A percentile compares a stretch with the other conserved stretches of the same genome.
These are phyloP conservation scores for Halichoerus grypus DNA, from an alignment of 2,113 vertebrate genomes.

Conservation along the genomic window DNA sequence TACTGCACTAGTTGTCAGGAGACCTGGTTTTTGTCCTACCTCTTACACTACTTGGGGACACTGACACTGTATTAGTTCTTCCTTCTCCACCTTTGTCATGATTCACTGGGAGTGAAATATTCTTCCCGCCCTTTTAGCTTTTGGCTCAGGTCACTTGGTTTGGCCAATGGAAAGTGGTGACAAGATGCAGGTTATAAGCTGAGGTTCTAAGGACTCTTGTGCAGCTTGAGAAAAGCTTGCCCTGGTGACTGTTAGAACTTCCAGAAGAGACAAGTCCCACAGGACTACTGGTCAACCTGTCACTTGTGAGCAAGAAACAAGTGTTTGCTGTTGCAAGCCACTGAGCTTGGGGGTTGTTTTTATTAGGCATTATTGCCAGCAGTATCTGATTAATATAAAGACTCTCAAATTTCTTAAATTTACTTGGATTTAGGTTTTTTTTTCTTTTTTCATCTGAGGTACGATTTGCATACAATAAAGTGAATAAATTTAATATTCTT, in stretches of 20 bases:
- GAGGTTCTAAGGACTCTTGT: not conserved
- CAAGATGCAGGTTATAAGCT: not conserved
- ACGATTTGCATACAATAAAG: not conserved
- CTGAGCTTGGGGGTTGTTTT: not conserved
- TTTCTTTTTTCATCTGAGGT: not conserved
- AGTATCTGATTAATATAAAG: not conserved
- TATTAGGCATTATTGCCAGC: not conserved
- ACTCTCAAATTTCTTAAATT: not conserved
- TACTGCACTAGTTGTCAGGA: not conserved
- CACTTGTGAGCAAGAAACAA: not conserved
- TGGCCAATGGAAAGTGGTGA: not conserved
- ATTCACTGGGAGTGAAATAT: rapidly evolving
- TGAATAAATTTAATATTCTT: not conserved
- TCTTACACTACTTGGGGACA: not conserved
- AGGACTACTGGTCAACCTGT: not conserved
- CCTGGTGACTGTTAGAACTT: not conserved
- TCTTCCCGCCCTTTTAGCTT: not conserved
- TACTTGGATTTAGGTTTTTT: not conserved
- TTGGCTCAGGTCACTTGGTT: not conserved
- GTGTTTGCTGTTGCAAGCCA: not conserved
- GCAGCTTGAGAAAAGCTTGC: not conserved
- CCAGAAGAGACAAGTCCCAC: not conserved
- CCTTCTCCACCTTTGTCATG: not conserved
- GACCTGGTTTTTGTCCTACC: not conserved
- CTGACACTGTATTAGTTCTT: not conserved